Percentiles rank a stretch among this genome's conserved stretches.
These are phyloP conservation scores for Lamprotornis superbus DNA, from an alignment of 2,113 vertebrate species.

Conservation along the genomic window DNA sequence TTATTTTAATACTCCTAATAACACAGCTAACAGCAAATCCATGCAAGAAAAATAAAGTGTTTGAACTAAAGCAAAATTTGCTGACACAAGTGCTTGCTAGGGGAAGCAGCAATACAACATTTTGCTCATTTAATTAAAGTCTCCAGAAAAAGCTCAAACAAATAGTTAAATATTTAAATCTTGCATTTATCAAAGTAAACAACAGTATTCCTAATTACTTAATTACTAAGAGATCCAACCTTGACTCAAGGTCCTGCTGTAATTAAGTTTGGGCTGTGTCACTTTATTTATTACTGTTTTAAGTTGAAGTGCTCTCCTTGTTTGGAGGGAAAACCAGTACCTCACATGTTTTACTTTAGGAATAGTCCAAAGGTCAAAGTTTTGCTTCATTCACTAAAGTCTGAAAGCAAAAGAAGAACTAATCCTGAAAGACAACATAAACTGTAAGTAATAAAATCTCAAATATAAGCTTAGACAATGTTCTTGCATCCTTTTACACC, in stretches of 20 bases:
- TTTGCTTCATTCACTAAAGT: neutral
- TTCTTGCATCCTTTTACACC: neutral
- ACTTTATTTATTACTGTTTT: neutral
- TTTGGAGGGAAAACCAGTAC: neutral
- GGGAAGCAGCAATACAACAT: neutral
- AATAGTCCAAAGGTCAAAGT: neutral
- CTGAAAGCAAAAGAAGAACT: neutral
- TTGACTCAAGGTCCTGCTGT: neutral
- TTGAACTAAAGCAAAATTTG: neutral
- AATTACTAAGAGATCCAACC: neutral
- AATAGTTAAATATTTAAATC: neutral
- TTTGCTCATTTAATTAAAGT: constrained; percentile 1
- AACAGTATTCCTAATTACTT: neutral
- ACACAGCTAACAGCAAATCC: neutral
- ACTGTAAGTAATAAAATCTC: neutral
- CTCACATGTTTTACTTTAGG: neutral
- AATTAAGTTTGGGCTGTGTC: neutral
- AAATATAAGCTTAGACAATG: neutral
- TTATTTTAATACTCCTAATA: neutral
- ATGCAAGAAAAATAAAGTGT: neutral
- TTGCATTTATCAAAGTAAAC: neutral
- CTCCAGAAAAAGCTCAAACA: neutral
- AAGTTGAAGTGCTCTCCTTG: neutral
- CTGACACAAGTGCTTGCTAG: neutral
- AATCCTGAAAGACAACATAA: neutral